Evolutionary conservation across 37 sponge, comb jelly and placozoan species (phyloP), one percentile per base, ranked within the genome.

Genomic region (Oopsacas minuta): DNA sequence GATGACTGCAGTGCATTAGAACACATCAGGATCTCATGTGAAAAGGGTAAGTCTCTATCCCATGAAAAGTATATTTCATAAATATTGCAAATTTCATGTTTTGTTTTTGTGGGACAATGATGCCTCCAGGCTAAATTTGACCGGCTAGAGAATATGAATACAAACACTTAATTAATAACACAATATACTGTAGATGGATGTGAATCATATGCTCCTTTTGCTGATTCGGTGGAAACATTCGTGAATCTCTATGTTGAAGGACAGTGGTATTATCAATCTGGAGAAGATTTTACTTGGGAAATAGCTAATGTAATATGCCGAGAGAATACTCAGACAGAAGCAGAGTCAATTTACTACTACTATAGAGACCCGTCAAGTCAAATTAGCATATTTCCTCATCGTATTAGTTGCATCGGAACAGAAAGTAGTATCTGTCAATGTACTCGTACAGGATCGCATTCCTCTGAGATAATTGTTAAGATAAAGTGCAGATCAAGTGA

Each of bases 241-340:
- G 75, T 61, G 1, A n/a, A 61, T 32, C 28, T 20, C 75, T 61
- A 61, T n/a, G 7, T 3, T 3, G 75, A 61, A 20, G 20, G 28
- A 3, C 7, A 3, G 22, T 61, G 75, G 75, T 61, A 25, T n/a
- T 61, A 61, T 61, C 20, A 32, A 10, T 61, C 28, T n/a, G 28
- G 75, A 32, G 75, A 61, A 3, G 75, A 34, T 61, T 61, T 61
- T 61, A 61, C 75, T 61, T 3, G 22, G 75, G 75, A 61, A 61
- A 61, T 32, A 32, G 75, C 75, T 5, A 12, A 61, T 61, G 75
- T 61, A 61, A 12, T n/a, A 20, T 61, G 75, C 28, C 75, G 75
- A 32, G 75, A 61, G 30, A 61, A 61, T 34, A 61, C 75, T 61
- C 7, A 61, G 28, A 25, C 75, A 61, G 28, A 7, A 61, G 75